Evolutionary conservation across 1,140 invertebrate genomes (phyloP).

Genomic region (Rhagoletis zephyria): DNA sequence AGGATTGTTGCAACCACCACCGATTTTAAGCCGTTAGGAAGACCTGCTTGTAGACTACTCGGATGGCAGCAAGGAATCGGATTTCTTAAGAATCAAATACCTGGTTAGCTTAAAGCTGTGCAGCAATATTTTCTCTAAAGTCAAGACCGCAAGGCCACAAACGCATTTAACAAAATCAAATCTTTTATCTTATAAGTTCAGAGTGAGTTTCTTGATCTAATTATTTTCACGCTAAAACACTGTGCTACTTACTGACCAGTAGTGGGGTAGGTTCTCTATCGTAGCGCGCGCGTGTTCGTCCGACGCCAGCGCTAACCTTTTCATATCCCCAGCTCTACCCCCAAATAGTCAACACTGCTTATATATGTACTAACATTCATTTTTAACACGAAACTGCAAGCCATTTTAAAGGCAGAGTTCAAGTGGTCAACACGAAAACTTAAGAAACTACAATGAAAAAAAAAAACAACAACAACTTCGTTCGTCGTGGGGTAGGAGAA

Average conservation of each 20-base stretch:
- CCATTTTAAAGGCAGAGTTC: not conserved
- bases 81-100: too few relatives aligned
- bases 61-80: too few relatives aligned
- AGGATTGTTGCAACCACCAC: too few relatives aligned
- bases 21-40: too few relatives aligned
- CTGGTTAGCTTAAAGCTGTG: too few relatives aligned
- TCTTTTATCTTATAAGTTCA: too few relatives aligned
- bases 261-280: not conserved
- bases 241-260: not conserved
- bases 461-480: slow-evolving; percentile 14
- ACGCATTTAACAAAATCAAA: too few relatives aligned
- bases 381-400: slow-evolving; percentile 32
- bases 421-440: slow-evolving; percentile 43
- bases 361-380: not conserved
- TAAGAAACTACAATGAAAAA: not conserved
- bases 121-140: too few relatives aligned
- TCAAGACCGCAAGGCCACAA: too few relatives aligned
- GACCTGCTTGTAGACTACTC: too few relatives aligned
- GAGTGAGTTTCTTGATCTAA: too few relatives aligned
- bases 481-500: not conserved
- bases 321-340: not conserved
- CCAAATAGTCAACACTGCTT: not conserved
- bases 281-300: not conserved
- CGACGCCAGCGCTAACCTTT: not conserved
- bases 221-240: not conserved